Conservation (phyloP, 2,888 invertebrate genomes). For the Apodemia zela region DNA sequence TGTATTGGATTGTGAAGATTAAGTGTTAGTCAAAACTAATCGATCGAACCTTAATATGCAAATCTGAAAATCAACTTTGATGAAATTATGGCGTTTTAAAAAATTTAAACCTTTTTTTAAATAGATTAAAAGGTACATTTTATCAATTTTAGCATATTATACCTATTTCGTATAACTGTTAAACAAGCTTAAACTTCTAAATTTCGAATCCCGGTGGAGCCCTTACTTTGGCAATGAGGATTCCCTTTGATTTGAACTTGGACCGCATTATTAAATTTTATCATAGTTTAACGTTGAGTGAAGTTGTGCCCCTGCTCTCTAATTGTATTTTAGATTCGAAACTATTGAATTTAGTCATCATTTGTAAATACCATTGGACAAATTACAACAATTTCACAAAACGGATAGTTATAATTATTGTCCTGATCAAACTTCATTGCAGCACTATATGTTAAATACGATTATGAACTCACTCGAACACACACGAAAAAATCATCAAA, state of each 20-base stretch:
- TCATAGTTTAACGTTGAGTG: conserved; percentile 8
- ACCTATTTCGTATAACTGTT: not conserved
- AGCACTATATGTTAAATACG: no score
- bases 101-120: not conserved
- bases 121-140: not conserved
- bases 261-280: conserved; percentile 6
- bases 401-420: no score
- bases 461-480: no score
- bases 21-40: no score
- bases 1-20: no score
- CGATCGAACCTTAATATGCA: no score
- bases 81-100: not conserved
- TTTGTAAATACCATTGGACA: no score
- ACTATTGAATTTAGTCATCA: not conserved
- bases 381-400: no score
- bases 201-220: not conserved
- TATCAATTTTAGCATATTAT: not conserved
- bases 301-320: not conserved
- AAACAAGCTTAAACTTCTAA: not conserved
- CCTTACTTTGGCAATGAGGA: conserved; percentile 3
- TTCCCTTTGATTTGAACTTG: conserved; percentile 7
- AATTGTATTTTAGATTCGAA: not conserved
- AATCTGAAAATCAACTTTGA: no score
- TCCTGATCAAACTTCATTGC: no score
- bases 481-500: no score